A percentile compares a stretch with the other conserved stretches of the same genome.
phyloP scores from a whole-genome alignment of 2,113 vertebrate species.

The Nothoprocta pentlandii region DNA sequence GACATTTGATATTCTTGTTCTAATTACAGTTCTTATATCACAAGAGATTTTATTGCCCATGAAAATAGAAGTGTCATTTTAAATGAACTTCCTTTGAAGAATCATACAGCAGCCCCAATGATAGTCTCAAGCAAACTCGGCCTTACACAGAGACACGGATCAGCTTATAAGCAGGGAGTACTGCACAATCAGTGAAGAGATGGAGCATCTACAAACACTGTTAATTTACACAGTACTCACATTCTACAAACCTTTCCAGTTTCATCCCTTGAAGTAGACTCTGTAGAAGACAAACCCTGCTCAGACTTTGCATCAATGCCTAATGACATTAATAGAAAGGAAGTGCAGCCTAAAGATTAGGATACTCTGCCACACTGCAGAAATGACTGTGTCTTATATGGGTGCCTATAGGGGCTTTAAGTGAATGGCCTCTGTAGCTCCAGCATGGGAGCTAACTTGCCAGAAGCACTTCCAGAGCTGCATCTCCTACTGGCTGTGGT shows the following conservation, averaged over 20 bases:
- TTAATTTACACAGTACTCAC: neutral
- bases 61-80: neutral
- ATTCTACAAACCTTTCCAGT: neutral
- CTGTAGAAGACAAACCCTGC: neutral
- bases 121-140: neutral
- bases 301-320: neutral
- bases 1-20: neutral
- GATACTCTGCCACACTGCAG: neutral
- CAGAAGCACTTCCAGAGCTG: neutral
- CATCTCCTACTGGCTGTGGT: rapidly evolving
- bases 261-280: neutral
- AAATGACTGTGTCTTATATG: neutral
- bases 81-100: neutral
- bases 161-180: neutral
- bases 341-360: neutral
- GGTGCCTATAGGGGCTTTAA: neutral
- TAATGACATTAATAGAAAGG: neutral
- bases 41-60: neutral
- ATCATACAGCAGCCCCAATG: neutral
- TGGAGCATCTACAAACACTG: neutral
- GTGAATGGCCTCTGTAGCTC: neutral
- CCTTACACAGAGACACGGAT: neutral
- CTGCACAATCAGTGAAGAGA: neutral
- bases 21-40: neutral
- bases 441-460: neutral